A percentile compares a stretch with the other conserved stretches of the same genome.
Evolutionary conservation across 2,888 invertebrate genomes (phyloP).

Genomic region (Spodoptera picta): DNA sequence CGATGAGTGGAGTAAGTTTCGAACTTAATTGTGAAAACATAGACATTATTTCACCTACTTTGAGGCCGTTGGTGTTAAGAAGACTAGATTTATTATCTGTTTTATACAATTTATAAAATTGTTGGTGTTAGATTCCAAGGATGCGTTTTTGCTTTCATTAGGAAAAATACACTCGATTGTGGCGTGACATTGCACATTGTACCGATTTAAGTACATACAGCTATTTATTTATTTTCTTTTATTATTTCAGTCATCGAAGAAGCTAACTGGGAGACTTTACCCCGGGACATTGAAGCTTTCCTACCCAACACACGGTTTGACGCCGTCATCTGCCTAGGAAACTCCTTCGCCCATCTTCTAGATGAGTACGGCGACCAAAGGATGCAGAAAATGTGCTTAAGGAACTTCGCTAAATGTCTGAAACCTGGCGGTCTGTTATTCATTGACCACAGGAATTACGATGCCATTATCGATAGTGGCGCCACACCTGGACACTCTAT

Average conservation of each 20-base stretch:
- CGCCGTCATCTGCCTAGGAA: conserved; percentile 96
- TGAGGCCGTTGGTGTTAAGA: too few species aligned
- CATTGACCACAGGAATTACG: conserved; percentile 97
- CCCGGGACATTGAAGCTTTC: conserved; percentile 91
- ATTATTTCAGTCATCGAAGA: conserved; percentile 93
- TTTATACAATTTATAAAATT: too few species aligned
- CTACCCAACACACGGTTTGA: conserved; percentile 92
- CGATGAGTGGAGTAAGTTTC: conserved; percentile 93
- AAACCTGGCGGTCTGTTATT: conserved; percentile 95
- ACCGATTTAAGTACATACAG: not conserved
- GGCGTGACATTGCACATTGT: too few species aligned
- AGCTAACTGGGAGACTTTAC: conserved; percentile 95
- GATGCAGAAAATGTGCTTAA: conserved; percentile 93
- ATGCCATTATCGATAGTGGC: conserved; percentile 93
- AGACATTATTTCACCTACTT: too few species aligned
- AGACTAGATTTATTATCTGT: too few species aligned
- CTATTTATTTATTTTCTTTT: not conserved
- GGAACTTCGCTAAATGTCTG: conserved; percentile 94
- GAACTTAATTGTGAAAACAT: not conserved
- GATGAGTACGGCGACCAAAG: conserved; percentile 94
- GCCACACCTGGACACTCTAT: conserved; percentile 94
- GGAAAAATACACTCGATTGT: too few species aligned
- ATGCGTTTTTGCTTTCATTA: too few species aligned
- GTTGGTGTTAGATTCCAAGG: too few species aligned
- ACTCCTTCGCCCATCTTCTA: conserved; percentile 96